Conservation (phyloP, 2,888 invertebrate genomes). For the Dicyrtomina minuta region DNA sequence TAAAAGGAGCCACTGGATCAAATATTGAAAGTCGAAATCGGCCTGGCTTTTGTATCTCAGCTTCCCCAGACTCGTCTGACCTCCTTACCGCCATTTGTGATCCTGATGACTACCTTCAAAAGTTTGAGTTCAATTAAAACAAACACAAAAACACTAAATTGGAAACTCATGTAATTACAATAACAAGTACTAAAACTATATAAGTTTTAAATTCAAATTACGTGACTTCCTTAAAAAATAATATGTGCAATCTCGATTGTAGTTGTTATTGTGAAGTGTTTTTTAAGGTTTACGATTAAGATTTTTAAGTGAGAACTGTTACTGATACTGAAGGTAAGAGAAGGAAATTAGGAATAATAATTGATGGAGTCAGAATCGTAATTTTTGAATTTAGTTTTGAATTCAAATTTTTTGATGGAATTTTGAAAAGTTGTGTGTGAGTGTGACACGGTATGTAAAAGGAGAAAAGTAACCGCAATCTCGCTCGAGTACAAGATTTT, state of each 20-base stretch:
- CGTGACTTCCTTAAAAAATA: background rate
- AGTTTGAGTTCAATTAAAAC: slow-evolving; percentile 46
- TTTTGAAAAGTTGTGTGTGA: too few species aligned
- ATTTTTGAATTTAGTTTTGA: background rate
- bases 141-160: background rate
- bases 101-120: slow-evolving; percentile 51
- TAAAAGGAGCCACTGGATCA: slow-evolving; percentile 37
- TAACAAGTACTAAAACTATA: background rate
- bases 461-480: too few species aligned
- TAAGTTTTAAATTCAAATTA: background rate
- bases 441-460: too few species aligned
- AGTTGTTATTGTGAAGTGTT: too few species aligned
- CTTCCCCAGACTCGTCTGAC: slow-evolving; percentile 44
- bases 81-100: slow-evolving; percentile 51
- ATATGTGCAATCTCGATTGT: background rate
- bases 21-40: slow-evolving; percentile 47
- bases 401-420: background rate
- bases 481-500: too few species aligned
- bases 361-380: too few species aligned
- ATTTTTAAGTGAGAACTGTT: too few species aligned
- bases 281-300: background rate
- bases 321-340: too few species aligned
- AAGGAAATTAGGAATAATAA: background rate
- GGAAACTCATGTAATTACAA: background rate
- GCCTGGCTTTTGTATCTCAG: slow-evolving; percentile 48